These are phyloP conservation scores for Leucosticte australis DNA, from an alignment of 2,113 vertebrate genomes.

Conservation along the genomic window DNA sequence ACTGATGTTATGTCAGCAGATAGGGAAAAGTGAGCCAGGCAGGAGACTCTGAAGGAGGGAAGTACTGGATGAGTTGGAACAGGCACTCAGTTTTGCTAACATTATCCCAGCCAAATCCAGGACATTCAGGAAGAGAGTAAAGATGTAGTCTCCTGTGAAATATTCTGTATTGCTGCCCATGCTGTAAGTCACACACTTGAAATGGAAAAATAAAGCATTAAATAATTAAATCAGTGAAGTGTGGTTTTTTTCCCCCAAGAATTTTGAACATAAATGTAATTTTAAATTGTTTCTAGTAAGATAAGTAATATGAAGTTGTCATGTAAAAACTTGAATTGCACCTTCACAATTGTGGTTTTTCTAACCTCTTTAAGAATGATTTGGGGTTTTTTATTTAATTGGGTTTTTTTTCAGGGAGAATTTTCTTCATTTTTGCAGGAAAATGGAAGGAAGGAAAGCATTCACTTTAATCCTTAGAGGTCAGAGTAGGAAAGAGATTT, in stretches of 20 bases:
- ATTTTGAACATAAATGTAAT: not conserved
- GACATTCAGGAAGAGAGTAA: not conserved
- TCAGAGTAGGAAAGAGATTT: not conserved
- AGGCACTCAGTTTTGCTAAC: not conserved
- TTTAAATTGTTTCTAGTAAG: not conserved
- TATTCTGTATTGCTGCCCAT: not conserved
- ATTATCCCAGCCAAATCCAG: not conserved
- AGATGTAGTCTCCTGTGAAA: not conserved
- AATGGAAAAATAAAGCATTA: not conserved
- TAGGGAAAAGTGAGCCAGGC: not conserved
- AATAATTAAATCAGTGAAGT: not conserved
- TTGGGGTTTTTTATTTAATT: not conserved
- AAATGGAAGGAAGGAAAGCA: not conserved
- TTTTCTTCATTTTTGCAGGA: not conserved
- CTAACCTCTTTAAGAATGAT: not conserved
- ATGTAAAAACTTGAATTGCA: not conserved
- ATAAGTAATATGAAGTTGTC: not conserved
- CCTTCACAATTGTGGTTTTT: not conserved
- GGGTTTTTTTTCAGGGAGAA: not conserved
- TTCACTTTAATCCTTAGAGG: not conserved
- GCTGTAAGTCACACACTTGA: not conserved
- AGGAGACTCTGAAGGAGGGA: not conserved
- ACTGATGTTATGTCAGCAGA: not conserved
- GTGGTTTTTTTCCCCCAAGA: not conserved
- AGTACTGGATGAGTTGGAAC: not conserved